Conservation (phyloP, 2,888 invertebrate genomes). For the Mesorhabditis belari region DNA sequence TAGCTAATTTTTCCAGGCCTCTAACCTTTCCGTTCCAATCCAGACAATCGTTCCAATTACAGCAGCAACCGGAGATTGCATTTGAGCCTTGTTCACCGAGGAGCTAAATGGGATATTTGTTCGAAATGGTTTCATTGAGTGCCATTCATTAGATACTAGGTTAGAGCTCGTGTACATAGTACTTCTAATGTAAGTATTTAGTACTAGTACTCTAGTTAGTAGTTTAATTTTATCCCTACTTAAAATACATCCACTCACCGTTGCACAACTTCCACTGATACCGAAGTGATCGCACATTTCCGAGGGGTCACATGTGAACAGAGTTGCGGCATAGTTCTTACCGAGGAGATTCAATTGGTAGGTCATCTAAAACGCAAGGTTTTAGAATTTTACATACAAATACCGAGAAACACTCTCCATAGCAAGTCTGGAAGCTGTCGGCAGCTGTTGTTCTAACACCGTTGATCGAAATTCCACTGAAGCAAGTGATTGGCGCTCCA, state of each 20-base stretch:
- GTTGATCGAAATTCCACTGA: not conserved
- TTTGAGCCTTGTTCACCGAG: too few relatives aligned
- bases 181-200: too few relatives aligned
- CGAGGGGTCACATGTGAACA: constrained; percentile 22
- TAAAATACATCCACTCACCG: not conserved
- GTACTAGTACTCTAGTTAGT: too few relatives aligned
- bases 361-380: not conserved
- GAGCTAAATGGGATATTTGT: too few relatives aligned
- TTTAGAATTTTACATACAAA: not conserved
- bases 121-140: too few relatives aligned
- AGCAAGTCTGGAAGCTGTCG: not conserved
- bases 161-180: too few relatives aligned
- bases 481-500: not conserved
- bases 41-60: not conserved
- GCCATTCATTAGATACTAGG: too few relatives aligned
- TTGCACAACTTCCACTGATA: not conserved
- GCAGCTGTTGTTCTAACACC: not conserved
- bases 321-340: constrained; percentile 8
- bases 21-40: not conserved
- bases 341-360: constrained; percentile 6
- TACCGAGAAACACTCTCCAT: not conserved
- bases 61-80: not conserved
- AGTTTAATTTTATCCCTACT: too few relatives aligned
- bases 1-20: too few relatives aligned
- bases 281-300: constrained; percentile 14